Base-by-base conservation (phyloP, 2,113 vertebrate species). In the Pteropus alecto region DNA sequence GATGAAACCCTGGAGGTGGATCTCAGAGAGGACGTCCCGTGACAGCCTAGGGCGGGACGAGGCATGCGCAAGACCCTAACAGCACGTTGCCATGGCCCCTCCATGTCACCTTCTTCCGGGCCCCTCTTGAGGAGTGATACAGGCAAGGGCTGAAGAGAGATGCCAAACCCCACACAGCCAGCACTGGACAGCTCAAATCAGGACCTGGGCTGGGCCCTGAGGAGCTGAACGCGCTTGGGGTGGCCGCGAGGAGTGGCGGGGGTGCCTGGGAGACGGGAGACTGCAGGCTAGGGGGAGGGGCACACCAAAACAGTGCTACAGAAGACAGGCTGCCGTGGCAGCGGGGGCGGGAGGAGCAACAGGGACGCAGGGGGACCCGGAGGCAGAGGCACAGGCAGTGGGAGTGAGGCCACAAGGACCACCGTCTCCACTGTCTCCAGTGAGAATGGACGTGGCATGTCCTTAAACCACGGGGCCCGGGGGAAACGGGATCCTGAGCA, bases 381-480 rank as follows among this genome's bases (percentile, higher is more conserved):
- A 73, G 35, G 14, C 46, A 79, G 30, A 33, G 26, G 35, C 21
- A 21, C 3, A 0, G 28, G 33, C 28, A 13, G 38, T 33, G n/a
- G 54, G 35, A 41, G 18, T 67, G 33, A 48, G 56, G 10, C 19
- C 28, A 73, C 3, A 0, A 18, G 18, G 90, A 60, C 28, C 38
- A n/a, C 65, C 26, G 67, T 51, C n/a, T 73, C 77, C n/a, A 41
- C n/a, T 38, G 38, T 38, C 38, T 38, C 38, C 46, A 74, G 5
- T 3, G 6, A 48, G 21, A 46, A 46, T 3, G 71, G 76, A 60
- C 0, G 5, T 2, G 8, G 60, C 8, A 2, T 4, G 4, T 30
- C 74, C 87, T 41, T 56, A 81, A 41, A 6, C 28, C 28, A 38
- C 30, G 33, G 41, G 12, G 16, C 46, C 38, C 6, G 33, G 28